phyloP scores from a whole-genome alignment of 2,888 invertebrate genomes.

The Eilema depressum region DNA sequence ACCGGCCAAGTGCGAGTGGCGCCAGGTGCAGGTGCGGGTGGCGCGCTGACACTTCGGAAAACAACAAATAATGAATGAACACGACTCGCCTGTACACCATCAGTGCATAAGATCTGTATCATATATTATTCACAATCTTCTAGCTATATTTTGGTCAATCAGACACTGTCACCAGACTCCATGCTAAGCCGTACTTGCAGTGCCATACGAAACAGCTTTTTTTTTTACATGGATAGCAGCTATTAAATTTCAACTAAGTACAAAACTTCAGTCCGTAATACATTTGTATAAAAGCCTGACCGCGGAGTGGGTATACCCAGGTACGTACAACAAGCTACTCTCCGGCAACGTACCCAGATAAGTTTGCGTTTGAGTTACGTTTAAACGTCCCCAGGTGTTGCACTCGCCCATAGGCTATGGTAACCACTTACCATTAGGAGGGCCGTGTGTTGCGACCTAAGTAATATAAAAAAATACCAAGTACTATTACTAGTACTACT shows the following conservation, averaged over 20 bases:
- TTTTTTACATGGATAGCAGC: not conserved
- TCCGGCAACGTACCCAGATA: not conserved
- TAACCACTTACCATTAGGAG: no score
- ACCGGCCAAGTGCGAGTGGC: not conserved
- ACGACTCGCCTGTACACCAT: not conserved
- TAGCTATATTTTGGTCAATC: no score
- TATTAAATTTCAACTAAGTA: no score
- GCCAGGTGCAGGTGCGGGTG: no score
- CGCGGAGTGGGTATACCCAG: not conserved
- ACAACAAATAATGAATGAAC: not conserved
- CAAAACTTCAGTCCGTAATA: not conserved
- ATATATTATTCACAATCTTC: no score
- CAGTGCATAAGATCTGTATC: no score
- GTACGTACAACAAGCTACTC: not conserved
- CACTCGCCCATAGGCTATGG: no score
- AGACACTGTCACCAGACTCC: not conserved
- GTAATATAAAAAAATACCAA: no score
- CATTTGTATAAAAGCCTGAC: not conserved
- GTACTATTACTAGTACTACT: no score
- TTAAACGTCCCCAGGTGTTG: no score
- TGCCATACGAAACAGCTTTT: not conserved
- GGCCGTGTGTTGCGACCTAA: no score
- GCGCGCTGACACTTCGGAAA: not conserved
- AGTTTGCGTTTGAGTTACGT: not conserved
- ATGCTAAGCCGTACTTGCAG: constrained; percentile 1